Percentiles rank a stretch among this genome's conserved stretches.
Evolutionary conservation across 2,888 invertebrate genomes (phyloP).

Genomic region (Diplolepis rosae): DNA sequence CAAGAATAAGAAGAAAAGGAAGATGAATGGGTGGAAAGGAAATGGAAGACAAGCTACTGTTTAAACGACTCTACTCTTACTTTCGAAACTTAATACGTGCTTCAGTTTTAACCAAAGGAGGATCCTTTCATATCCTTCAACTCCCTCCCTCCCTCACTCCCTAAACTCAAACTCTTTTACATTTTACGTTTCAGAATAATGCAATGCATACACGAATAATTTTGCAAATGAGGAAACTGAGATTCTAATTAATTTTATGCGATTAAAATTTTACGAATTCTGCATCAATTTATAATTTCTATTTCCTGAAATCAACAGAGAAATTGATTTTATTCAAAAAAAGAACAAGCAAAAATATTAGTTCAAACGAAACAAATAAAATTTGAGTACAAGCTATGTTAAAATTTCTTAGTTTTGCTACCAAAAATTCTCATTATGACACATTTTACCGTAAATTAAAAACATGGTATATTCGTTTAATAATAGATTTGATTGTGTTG

Average conservation of each 20-base stretch:
- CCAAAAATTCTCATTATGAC: no score
- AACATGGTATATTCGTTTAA: no score
- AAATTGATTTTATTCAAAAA: no score
- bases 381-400: no score
- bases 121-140: neutral
- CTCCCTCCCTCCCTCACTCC: neutral
- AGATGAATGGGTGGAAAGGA: conserved; percentile 13
- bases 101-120: conserved; percentile 22
- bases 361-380: no score
- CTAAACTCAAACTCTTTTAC: neutral
- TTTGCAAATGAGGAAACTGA: neutral
- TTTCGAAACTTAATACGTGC: conserved; percentile 17
- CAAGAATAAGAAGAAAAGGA: neutral
- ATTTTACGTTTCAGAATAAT: conserved; percentile 16
- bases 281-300: no score
- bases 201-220: conserved; percentile 14
- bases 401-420: no score
- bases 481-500: no score
- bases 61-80: conserved; percentile 27
- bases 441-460: no score
- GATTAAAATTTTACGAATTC: no score
- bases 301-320: no score
- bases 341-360: no score
- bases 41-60: conserved; percentile 29
- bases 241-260: neutral